These are phyloP conservation scores for Deroplatys truncata DNA, from an alignment of 2,888 invertebrate genomes.

Conservation along the genomic window DNA sequence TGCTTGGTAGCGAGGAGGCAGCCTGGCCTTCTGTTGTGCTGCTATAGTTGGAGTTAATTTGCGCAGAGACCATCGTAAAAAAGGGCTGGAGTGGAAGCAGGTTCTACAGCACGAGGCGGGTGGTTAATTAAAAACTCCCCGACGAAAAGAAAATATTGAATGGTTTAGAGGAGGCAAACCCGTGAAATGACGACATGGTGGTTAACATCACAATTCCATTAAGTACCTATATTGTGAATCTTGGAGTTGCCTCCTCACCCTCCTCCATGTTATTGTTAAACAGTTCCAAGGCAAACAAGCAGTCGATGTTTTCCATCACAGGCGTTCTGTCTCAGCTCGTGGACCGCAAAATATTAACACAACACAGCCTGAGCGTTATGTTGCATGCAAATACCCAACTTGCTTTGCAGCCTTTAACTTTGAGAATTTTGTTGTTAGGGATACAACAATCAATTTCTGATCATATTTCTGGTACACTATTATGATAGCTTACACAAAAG, in stretches of 20 bases:
- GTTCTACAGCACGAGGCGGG: not conserved
- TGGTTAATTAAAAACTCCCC: conserved; percentile 26
- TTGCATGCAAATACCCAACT: not conserved
- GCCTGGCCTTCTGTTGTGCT: not conserved
- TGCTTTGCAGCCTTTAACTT: not conserved
- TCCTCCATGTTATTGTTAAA: not conserved
- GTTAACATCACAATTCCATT: not conserved
- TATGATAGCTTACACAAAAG: no score
- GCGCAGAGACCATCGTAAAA: conserved; percentile 17
- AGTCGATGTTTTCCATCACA: not conserved
- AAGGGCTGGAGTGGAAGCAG: not conserved
- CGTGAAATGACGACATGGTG: not conserved
- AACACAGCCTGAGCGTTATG: not conserved
- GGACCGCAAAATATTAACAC: not conserved
- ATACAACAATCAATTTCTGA: no score
- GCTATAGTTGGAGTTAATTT: conserved; percentile 17
- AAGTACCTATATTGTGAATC: not conserved
- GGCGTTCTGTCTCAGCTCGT: not conserved
- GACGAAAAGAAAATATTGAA: conserved; percentile 26
- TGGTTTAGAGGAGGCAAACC: not conserved
- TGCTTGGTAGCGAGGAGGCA: not conserved
- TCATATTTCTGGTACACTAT: no score
- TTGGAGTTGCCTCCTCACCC: not conserved
- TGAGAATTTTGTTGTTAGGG: no score
- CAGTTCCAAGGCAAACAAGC: not conserved